Conservation (phyloP, 2,797 vertebrate species). For the Triplophysa bombifrons region DNA sequence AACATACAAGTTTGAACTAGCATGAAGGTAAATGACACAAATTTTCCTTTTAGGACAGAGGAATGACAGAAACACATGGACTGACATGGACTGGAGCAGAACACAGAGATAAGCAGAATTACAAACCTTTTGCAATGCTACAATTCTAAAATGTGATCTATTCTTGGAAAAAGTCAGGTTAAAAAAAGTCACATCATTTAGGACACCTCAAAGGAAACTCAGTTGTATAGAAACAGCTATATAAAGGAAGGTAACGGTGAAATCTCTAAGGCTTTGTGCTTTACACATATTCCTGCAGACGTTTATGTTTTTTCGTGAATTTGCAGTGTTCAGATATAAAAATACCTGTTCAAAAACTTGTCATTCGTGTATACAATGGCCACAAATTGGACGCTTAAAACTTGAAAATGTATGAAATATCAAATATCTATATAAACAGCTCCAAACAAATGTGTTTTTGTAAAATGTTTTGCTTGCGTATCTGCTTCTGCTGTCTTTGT, state of each 20-base stretch:
- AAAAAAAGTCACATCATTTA: slow-evolving; percentile 19
- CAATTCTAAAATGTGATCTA: slow-evolving; percentile 36
- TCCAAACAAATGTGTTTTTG: background rate
- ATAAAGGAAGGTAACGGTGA: background rate
- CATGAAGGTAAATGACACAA: background rate
- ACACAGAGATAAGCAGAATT: slow-evolving; percentile 10
- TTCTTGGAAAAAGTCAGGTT: slow-evolving; percentile 22
- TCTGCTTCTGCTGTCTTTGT: background rate
- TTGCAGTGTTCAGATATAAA: background rate
- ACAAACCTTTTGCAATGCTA: slow-evolving; percentile 24
- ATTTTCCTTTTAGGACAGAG: background rate
- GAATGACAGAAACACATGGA: background rate
- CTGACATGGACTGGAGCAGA: slow-evolving; percentile 5
- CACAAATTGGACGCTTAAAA: background rate
- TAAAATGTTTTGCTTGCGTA: background rate
- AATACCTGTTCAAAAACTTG: background rate
- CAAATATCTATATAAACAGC: background rate
- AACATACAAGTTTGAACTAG: background rate
- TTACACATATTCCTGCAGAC: slow-evolving; percentile 26
- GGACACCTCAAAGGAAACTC: slow-evolving; percentile 20
- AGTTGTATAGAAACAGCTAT: slow-evolving; percentile 16
- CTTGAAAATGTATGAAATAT: background rate
- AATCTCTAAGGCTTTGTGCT: slow-evolving; percentile 41
- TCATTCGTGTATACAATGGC: background rate
- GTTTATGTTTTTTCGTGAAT: background rate